These are phyloP conservation scores for Xestia xanthographa DNA, from an alignment of 2,888 invertebrate species.

Conservation along the genomic window DNA sequence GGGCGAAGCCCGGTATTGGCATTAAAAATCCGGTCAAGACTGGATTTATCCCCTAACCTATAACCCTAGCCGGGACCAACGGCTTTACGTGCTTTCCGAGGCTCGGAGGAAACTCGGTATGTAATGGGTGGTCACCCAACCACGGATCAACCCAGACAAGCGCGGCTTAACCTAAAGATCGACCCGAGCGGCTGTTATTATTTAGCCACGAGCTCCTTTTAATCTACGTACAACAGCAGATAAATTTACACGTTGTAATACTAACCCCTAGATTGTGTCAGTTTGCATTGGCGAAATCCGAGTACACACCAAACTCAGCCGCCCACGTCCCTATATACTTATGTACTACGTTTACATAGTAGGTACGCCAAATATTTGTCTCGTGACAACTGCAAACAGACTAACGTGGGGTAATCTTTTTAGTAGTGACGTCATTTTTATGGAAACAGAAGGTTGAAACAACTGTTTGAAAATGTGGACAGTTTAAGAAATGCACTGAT, in stretches of 20 bases:
- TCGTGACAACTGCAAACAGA: slow-evolving; percentile 64
- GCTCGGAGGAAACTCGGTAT: too few relatives aligned
- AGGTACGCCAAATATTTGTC: slow-evolving; percentile 45
- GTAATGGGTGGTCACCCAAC: too few relatives aligned
- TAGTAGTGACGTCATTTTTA: slow-evolving; percentile 34
- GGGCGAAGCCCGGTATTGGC: too few relatives aligned
- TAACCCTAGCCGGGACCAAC: too few relatives aligned
- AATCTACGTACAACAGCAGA: slow-evolving; percentile 2
- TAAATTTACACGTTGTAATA: slow-evolving; percentile 17
- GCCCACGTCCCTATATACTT: slow-evolving; percentile 24
- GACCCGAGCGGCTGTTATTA: too few relatives aligned
- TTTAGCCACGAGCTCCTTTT: background rate
- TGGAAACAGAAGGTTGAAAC: slow-evolving; percentile 13
- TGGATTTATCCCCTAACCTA: too few relatives aligned
- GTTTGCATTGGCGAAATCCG: slow-evolving; percentile 53
- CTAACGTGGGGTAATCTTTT: slow-evolving; percentile 57
- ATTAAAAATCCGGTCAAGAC: too few relatives aligned
- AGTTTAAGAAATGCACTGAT: background rate
- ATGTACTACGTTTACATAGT: background rate
- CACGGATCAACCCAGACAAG: too few relatives aligned
- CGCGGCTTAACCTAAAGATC: too few relatives aligned
- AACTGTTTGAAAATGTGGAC: background rate
- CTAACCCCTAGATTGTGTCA: slow-evolving; percentile 36
- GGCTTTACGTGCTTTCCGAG: too few relatives aligned
- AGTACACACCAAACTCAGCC: slow-evolving; percentile 28